Evolutionary conservation across 2,888 invertebrate genomes (phyloP).

Genomic region (Strigamia transsilvanica): DNA sequence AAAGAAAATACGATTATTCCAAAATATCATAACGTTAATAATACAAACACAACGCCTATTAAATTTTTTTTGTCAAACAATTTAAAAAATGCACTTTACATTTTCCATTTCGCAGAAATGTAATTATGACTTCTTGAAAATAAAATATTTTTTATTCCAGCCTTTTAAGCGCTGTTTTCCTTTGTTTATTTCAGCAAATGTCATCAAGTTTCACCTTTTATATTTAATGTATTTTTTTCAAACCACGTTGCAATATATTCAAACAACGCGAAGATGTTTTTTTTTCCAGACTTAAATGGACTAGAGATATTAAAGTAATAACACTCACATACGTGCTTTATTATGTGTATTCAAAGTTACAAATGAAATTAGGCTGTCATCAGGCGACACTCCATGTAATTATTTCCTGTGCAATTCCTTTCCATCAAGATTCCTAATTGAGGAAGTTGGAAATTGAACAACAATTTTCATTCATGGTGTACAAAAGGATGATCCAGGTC

Average conservation of each 20-base stretch:
- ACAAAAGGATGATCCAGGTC: slow-evolving; percentile 39
- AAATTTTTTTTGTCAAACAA: background rate
- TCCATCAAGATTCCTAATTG: slow-evolving; percentile 44
- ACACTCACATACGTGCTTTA: background rate
- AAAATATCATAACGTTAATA: background rate
- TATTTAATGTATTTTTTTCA: too few relatives aligned
- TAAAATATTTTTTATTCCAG: too few relatives aligned
- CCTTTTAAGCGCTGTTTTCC: too few relatives aligned
- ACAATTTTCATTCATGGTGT: slow-evolving; percentile 27
- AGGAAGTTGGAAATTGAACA: slow-evolving; percentile 42
- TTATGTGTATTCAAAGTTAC: slow-evolving; percentile 22
- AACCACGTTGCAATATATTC: too few relatives aligned
- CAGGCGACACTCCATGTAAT: slow-evolving; percentile 38
- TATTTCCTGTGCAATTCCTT: slow-evolving; percentile 44
- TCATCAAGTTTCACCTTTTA: too few relatives aligned
- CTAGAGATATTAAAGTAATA: background rate
- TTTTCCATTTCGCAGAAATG: background rate
- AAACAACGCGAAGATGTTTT: too few relatives aligned
- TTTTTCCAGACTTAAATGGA: too few relatives aligned
- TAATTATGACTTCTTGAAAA: background rate
- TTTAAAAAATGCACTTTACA: background rate
- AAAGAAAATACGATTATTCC: background rate
- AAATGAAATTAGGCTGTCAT: slow-evolving; percentile 44
- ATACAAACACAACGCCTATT: background rate
- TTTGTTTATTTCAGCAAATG: too few relatives aligned